These are phyloP conservation scores for Chlorops oryzae DNA, from an alignment of 1,140 invertebrate genomes.

Conservation along the genomic window DNA sequence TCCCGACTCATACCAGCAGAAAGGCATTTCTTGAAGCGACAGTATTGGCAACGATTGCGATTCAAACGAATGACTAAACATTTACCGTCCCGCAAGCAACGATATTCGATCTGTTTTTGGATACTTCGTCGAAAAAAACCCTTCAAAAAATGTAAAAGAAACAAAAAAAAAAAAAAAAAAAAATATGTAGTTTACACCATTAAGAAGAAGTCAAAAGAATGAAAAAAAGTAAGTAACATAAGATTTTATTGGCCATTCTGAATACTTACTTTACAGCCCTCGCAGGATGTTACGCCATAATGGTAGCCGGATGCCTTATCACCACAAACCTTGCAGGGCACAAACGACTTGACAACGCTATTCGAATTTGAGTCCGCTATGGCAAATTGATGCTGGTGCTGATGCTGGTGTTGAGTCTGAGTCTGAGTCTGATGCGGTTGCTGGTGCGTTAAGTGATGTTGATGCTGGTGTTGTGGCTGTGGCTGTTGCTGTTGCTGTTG, in stretches of 20 bases:
- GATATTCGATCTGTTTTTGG: slow-evolving; percentile 97
- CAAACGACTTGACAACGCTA: slow-evolving; percentile 69
- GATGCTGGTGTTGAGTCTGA: slow-evolving; percentile 14
- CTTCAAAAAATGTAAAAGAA: slow-evolving; percentile 48
- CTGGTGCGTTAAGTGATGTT: slow-evolving; percentile 33
- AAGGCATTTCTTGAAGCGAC: slow-evolving; percentile 96
- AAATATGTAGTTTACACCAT: slow-evolving; percentile 4
- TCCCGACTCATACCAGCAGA: slow-evolving; percentile 97
- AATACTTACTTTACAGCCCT: slow-evolving; percentile 95
- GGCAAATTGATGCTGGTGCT: slow-evolving; percentile 68
- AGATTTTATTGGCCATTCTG: not conserved
- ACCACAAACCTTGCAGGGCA: slow-evolving; percentile 96
- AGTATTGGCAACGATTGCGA: slow-evolving; percentile 95
- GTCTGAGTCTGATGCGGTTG: no score
- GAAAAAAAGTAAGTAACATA: not conserved
- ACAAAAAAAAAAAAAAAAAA: slow-evolving; percentile 1
- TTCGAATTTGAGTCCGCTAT: slow-evolving; percentile 69
- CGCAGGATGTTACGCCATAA: slow-evolving; percentile 98
- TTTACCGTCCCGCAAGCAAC: slow-evolving; percentile 93
- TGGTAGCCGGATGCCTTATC: slow-evolving; percentile 99
- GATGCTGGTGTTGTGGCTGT: slow-evolving; percentile 27
- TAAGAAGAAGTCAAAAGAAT: not conserved
- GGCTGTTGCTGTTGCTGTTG: slow-evolving; percentile 22
- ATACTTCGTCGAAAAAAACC: slow-evolving; percentile 84
- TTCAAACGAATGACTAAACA: slow-evolving; percentile 94